Conservation (phyloP, 2,888 invertebrate genomes). For the Spicauda simplicius region DNA sequence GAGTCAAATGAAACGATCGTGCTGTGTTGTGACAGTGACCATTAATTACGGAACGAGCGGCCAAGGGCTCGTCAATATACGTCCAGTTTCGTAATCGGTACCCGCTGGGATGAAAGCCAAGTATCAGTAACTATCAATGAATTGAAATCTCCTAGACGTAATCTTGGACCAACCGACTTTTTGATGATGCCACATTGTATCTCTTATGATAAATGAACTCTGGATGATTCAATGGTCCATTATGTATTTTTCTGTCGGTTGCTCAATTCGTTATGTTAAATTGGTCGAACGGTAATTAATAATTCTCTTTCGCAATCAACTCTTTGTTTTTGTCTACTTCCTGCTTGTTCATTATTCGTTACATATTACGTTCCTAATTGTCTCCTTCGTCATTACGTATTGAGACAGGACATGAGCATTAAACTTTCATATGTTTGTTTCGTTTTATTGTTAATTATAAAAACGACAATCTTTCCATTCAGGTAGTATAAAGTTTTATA, state of each 20-base stretch:
- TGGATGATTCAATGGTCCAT: neutral
- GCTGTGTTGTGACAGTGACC: conserved; percentile 32
- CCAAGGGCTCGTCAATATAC: conserved; percentile 21
- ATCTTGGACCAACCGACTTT: conserved; percentile 9
- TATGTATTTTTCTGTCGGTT: conserved; percentile 2
- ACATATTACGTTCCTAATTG: neutral
- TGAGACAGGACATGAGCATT: too few relatives aligned
- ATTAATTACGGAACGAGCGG: conserved; percentile 22
- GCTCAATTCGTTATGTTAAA: conserved; percentile 2
- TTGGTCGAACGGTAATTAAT: conserved; percentile 15
- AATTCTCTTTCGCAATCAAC: conserved; percentile 9
- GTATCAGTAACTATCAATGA: conserved; percentile 5
- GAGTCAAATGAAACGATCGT: conserved; percentile 25
- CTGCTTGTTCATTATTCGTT: conserved; percentile 5
- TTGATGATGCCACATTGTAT: neutral
- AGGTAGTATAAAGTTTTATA: too few relatives aligned
- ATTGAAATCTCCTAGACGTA: conserved; percentile 18
- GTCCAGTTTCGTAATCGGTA: conserved; percentile 25
- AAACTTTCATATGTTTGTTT: too few relatives aligned
- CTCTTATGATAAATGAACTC: conserved; percentile 12
- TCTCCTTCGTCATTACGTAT: neutral
- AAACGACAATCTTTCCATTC: too few relatives aligned
- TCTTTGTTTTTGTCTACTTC: conserved; percentile 23
- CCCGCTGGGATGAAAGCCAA: conserved; percentile 31
- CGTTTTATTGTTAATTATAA: too few relatives aligned